These are phyloP conservation scores for Addax nasomaculatus DNA, from an alignment of 2,113 vertebrate species.

Conservation along the genomic window DNA sequence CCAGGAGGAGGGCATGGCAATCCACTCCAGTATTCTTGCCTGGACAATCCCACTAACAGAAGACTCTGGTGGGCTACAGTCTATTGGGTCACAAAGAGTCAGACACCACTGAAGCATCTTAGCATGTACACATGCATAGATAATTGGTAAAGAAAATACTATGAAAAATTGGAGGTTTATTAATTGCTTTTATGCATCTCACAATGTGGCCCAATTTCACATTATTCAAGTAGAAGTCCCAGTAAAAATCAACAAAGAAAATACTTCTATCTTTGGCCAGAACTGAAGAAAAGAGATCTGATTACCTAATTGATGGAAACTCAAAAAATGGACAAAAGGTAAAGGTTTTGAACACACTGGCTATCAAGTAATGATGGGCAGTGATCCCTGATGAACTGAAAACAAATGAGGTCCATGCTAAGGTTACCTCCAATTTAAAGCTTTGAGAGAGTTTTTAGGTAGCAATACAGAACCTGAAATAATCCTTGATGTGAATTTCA, in stretches of 20 bases:
- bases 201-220: not conserved
- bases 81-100: not conserved
- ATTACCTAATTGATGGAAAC: not conserved
- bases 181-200: not conserved
- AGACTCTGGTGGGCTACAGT: not conserved
- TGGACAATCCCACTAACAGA: not conserved
- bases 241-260: not conserved
- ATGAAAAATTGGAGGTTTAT: not conserved
- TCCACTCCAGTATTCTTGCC: not conserved
- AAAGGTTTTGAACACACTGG: not conserved
- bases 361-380: not conserved
- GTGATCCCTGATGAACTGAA: not conserved
- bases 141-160: not conserved
- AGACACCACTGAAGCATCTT: not conserved
- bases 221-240: not conserved
- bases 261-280: not conserved
- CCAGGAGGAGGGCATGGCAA: not conserved
- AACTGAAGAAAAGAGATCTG: not conserved
- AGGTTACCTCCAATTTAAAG: not conserved
- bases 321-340: not conserved
- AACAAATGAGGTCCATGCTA: not conserved
- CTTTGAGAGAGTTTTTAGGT: not conserved
- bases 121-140: not conserved
- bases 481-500: not conserved
- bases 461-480: not conserved